These are phyloP conservation scores for Chondrilla cf. caribensis DNA, from an alignment of 37 sponge, comb jelly and placozoan genomes.

Conservation along the genomic window DNA sequence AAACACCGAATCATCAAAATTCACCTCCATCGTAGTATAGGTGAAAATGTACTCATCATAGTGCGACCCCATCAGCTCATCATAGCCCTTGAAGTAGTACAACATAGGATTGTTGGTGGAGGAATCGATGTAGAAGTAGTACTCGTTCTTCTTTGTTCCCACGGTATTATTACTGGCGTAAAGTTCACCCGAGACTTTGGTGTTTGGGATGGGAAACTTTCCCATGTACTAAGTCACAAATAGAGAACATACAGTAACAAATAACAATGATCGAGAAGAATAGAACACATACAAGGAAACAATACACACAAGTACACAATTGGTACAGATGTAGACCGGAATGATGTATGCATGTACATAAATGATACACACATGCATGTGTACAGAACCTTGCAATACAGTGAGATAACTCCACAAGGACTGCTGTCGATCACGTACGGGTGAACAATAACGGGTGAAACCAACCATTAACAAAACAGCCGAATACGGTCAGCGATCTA, in stretches of 20 bases:
- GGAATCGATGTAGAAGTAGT: slow-evolving; percentile 19
- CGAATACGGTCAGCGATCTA: no score
- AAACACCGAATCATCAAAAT: slow-evolving; percentile 42
- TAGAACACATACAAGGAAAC: no score
- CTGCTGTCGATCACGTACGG: no score
- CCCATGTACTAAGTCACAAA: not conserved
- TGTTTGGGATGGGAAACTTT: not conserved
- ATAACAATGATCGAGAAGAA: not conserved
- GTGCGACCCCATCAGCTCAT: slow-evolving; percentile 86
- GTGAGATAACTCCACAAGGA: no score
- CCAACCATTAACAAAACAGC: no score
- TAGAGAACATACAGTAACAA: not conserved
- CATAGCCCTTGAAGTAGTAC: slow-evolving; percentile 76
- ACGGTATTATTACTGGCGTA: not conserved
- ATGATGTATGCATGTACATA: no score
- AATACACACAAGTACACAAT: no score
- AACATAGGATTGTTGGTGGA: slow-evolving; percentile 33
- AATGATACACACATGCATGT: no score
- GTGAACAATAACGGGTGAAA: no score
- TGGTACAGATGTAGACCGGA: not conserved
- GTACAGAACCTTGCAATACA: no score
- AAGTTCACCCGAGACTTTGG: not conserved
- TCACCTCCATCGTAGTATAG: slow-evolving; percentile 31
- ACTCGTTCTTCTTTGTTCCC: slow-evolving; percentile 52
- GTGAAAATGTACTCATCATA: slow-evolving; percentile 79